Conservation (phyloP, 2,888 invertebrate species). For the Andrena chrysosceles region DNA sequence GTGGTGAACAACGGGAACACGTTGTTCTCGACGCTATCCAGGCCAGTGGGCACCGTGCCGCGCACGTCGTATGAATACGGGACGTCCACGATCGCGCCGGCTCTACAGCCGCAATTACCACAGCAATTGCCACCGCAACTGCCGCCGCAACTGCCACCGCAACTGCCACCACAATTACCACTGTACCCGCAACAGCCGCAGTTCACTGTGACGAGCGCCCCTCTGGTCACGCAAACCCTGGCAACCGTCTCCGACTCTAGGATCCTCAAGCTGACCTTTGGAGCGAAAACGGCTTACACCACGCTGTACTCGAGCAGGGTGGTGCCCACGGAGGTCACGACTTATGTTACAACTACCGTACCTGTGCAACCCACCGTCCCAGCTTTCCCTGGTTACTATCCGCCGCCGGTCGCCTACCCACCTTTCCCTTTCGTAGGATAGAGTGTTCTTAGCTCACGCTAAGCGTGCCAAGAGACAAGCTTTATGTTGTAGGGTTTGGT, state of each 20-base stretch:
- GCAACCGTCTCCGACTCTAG: constrained; percentile 93
- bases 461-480: constrained; percentile 8
- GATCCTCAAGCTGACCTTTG: constrained; percentile 94
- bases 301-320: constrained; percentile 94
- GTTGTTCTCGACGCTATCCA: constrained; percentile 91
- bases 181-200: constrained; percentile 88
- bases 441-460: constrained; percentile 63
- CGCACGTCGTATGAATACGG: constrained; percentile 86
- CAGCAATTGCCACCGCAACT: constrained; percentile 59
- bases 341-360: constrained; percentile 92
- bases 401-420: constrained; percentile 89
- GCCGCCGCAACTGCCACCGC: constrained; percentile 75
- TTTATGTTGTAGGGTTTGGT: neutral
- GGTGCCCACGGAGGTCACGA: constrained; percentile 93
- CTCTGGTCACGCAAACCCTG: constrained; percentile 92
- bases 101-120: constrained; percentile 65
- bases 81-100: constrained; percentile 89
- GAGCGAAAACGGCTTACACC: constrained; percentile 95
- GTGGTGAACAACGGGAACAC: constrained; percentile 91
- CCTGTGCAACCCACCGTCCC: constrained; percentile 89
- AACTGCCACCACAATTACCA: constrained; percentile 85
- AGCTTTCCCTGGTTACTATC: constrained; percentile 92
- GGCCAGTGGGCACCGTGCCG: constrained; percentile 91
- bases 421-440: constrained; percentile 92
- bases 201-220: constrained; percentile 92